A percentile compares a stretch with the other conserved stretches of the same genome.
Conservation (phyloP, 2,113 vertebrate genomes). For the Pollachius pollachius region DNA sequence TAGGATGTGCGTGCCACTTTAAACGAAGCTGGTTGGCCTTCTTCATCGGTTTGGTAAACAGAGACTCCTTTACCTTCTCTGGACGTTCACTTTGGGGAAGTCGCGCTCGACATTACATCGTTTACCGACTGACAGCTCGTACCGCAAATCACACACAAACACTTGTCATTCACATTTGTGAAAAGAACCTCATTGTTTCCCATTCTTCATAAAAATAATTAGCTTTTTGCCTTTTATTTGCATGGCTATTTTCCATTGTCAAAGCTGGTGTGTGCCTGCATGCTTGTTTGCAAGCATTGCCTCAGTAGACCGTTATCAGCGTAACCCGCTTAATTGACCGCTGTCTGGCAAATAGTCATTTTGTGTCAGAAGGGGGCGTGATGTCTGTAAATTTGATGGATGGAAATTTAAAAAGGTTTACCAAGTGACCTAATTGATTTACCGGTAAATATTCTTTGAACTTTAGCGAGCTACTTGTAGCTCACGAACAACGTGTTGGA, state of each 20-base stretch:
- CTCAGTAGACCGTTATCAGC: neutral
- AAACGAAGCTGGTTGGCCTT: neutral
- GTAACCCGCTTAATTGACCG: neutral
- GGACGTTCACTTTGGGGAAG: neutral
- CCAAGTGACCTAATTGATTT: no score
- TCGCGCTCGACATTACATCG: no score
- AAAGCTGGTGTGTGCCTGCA: neutral
- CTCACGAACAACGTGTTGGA: no score
- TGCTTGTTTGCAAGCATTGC: neutral
- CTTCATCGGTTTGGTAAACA: constrained; percentile 2
- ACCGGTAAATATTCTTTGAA: no score
- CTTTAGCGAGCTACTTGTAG: no score
- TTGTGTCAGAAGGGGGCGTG: neutral
- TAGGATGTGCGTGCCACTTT: neutral
- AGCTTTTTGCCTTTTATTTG: neutral
- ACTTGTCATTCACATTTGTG: no score
- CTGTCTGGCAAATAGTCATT: neutral
- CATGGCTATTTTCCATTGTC: neutral
- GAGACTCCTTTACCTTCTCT: neutral
- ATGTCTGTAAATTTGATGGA: constrained; percentile 4
- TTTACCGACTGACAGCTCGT: no score
- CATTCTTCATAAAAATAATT: neutral
- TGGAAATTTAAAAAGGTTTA: no score
- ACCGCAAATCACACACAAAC: no score
- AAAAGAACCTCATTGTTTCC: no score